These are phyloP conservation scores for Ailurus styani DNA, from an alignment of 2,113 vertebrate species.

Conservation along the genomic window DNA sequence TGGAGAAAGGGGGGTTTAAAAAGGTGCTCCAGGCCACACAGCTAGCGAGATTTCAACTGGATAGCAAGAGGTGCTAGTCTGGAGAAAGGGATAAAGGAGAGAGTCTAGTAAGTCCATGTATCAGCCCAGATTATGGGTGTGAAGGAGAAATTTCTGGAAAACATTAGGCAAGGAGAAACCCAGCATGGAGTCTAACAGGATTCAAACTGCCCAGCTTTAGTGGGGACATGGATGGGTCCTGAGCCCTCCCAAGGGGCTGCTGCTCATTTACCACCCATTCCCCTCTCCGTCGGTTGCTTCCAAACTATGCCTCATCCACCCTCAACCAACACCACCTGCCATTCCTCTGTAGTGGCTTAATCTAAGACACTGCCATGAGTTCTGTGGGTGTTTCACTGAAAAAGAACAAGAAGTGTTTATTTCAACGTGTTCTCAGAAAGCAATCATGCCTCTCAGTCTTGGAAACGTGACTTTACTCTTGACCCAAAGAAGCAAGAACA, in stretches of 20 bases:
- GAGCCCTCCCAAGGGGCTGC: background rate
- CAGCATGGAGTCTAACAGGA: background rate
- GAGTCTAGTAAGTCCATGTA: background rate
- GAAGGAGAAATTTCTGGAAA: background rate
- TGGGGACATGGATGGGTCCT: background rate
- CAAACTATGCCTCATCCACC: background rate
- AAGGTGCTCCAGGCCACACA: background rate
- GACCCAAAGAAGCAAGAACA: background rate
- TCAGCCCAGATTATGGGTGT: background rate
- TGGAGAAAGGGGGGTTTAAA: background rate
- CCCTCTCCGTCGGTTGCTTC: background rate
- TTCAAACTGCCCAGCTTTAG: background rate
- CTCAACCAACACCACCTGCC: background rate
- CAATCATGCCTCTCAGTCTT: background rate
- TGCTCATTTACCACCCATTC: background rate
- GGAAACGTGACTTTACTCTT: background rate
- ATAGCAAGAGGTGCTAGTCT: background rate
- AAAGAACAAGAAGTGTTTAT: background rate
- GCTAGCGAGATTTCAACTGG: background rate
- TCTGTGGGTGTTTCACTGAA: background rate
- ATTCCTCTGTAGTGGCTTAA: background rate
- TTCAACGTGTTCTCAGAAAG: background rate
- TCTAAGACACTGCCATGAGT: background rate
- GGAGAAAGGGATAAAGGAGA: background rate
- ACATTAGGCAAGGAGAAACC: background rate